phyloP scores from a whole-genome alignment of 1,140 invertebrate genomes.

The Bombus confusus region DNA sequence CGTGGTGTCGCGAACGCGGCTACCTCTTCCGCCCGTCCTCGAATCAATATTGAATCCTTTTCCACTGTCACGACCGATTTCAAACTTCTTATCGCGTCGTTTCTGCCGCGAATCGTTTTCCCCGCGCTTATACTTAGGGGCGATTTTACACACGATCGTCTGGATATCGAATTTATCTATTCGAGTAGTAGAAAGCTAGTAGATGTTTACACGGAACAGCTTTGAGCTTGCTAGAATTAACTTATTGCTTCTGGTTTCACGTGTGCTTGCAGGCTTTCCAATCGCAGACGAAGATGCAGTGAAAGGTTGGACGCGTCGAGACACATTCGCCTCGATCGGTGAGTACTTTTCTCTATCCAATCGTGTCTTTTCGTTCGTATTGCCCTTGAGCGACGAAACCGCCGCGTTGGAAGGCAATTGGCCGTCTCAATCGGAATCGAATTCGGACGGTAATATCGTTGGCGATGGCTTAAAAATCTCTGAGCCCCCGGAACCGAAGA shows the following conservation, averaged over 20 bases:
- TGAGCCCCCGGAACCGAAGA: conserved; percentile 7
- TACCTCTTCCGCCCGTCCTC: conserved; percentile 27
- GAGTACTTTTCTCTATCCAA: background rate
- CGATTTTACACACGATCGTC: conserved; percentile 27
- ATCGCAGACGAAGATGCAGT: conserved; percentile 21
- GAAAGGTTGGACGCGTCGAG: background rate
- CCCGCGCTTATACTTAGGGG: background rate
- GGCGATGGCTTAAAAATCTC: conserved; percentile 40
- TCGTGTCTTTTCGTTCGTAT: background rate
- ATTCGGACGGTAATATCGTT: background rate
- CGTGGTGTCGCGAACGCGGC: conserved; percentile 12
- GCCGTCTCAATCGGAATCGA: background rate
- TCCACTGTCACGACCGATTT: conserved; percentile 33
- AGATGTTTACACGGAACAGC: no score
- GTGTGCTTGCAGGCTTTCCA: background rate
- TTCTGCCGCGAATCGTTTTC: conserved; percentile 14
- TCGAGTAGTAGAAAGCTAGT: no score
- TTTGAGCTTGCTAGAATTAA: background rate
- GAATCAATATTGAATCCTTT: conserved; percentile 21
- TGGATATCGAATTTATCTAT: conserved; percentile 7
- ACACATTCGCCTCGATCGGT: conserved; percentile 7
- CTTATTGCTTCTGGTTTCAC: background rate
- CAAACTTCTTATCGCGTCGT: background rate
- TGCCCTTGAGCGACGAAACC: background rate
- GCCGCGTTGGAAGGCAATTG: background rate